phyloP scores from a whole-genome alignment of 64 coral and sea anemone species.

The Platygyra sinensis region DNA sequence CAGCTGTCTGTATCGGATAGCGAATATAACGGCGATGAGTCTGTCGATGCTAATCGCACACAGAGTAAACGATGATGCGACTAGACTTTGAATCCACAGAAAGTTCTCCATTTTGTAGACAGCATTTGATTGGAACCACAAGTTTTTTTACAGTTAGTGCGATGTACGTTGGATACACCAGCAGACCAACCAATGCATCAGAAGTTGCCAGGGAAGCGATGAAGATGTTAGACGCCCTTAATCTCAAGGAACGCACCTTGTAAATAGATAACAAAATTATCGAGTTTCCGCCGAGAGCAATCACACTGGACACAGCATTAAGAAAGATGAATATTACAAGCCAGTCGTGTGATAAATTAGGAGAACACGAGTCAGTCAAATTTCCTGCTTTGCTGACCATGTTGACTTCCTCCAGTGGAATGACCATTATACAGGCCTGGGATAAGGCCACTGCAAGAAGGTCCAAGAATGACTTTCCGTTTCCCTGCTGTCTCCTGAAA shows the following conservation, averaged over 20 bases:
- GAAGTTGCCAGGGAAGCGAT: constrained; percentile 67
- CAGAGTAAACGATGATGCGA: constrained; percentile 51
- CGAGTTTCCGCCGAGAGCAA: constrained; percentile 46
- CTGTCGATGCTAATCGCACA: constrained; percentile 56
- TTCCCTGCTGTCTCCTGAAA: background rate
- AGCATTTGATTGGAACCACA: background rate
- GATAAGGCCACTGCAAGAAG: background rate
- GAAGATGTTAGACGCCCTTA: constrained; percentile 60
- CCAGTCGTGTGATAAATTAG: constrained; percentile 53
- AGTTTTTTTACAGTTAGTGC: background rate
- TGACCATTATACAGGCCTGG: background rate
- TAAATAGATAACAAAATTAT: constrained; percentile 57
- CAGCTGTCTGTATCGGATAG: constrained; percentile 25
- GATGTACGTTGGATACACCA: constrained; percentile 57
- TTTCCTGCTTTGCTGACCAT: no score
- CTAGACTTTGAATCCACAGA: constrained; percentile 65
- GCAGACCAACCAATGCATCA: constrained; percentile 44
- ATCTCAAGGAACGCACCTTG: constrained; percentile 38
- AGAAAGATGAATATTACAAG: constrained; percentile 53
- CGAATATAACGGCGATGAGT: constrained; percentile 29
- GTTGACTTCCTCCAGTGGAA: background rate
- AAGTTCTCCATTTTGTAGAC: constrained; percentile 69
- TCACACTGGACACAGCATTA: constrained; percentile 21
- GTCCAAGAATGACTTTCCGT: background rate
- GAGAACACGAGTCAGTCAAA: background rate